Conservation (phyloP, 2,113 vertebrate species). For the Anser cygnoides region DNA sequence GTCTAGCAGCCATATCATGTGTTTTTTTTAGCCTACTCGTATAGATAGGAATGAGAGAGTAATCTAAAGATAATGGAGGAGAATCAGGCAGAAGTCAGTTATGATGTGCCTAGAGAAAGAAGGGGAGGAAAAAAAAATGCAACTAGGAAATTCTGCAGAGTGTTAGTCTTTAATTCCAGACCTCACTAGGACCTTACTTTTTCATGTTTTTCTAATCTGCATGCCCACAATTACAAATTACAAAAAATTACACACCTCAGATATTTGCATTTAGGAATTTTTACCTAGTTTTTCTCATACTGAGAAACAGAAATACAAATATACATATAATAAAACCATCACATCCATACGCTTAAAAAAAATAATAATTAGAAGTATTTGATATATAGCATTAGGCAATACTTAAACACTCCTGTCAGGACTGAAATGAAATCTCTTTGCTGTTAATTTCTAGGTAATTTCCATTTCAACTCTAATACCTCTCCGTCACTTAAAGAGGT, state of each 20-base stretch:
- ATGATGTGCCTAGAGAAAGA: not conserved
- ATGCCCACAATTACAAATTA: no score
- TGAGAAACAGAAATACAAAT: not conserved
- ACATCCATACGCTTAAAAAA: not conserved
- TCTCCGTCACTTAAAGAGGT: not conserved
- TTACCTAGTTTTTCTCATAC: not conserved
- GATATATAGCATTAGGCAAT: not conserved
- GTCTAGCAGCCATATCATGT: rapidly evolving
- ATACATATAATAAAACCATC: not conserved
- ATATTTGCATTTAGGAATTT: not conserved
- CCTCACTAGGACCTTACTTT: not conserved
- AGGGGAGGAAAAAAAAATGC: no score
- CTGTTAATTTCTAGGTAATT: not conserved
- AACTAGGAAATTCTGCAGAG: not conserved
- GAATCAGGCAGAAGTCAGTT: not conserved
- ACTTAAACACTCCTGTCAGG: not conserved
- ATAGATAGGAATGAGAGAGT: not conserved
- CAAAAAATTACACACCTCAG: not conserved
- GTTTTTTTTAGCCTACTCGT: not conserved
- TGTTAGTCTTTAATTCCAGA: not conserved
- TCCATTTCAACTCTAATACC: not conserved
- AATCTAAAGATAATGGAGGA: not conserved
- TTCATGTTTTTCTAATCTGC: not conserved
- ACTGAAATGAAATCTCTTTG: not conserved
- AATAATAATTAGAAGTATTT: not conserved